Evolutionary conservation across 1,140 invertebrate genomes (phyloP), one percentile per base, ranked within the genome.

Genomic region (Leptinotarsa lineolata): DNA sequence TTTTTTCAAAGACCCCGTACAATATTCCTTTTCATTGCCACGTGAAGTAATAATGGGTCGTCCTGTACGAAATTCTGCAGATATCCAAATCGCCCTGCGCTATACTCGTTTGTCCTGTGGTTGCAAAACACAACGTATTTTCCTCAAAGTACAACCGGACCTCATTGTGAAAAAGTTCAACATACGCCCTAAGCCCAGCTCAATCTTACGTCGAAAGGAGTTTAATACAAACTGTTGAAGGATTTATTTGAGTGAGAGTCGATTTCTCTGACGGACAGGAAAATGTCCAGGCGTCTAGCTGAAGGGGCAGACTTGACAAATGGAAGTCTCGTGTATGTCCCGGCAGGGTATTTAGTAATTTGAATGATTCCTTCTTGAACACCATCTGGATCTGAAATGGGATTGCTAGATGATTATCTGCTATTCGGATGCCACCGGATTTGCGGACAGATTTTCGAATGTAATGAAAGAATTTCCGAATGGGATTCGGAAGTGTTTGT

Each of bases 281-380:
- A 72, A 72, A 59, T 39, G 68, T 70, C 59, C 68, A 70, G 21
- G 66, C 46, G 46, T 58, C 68, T 46, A 16, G 24, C 68, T 21
- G 22, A 58, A 69, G 21, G 68, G 73, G 46, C 65, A 68, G 69
- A 75, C 73, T 80, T 80, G 77, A 80, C 79, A 81, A 80, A 80
- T 79, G 76, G 77, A 79, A 79, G 72, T 75, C 74, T 77, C 76
- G 77, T 78, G 75, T 81, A 75, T 74, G 72, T 68, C 72, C 72
- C 74, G 72, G 72, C 72, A 75, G 76, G 77, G 74, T 79, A 79
- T 80, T 80, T 77, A 77, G 76, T 80, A 79, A 79, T 80, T 80
- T 79, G 77, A 79, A 80, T 76, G 77, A 80, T 79, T 77, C 75
- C 73, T 65, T 72, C 74, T 72, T 75, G 74, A 77, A 73, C 73